Conservation (phyloP, 2,888 invertebrate species). For the Aspidiotus rigidus region DNA sequence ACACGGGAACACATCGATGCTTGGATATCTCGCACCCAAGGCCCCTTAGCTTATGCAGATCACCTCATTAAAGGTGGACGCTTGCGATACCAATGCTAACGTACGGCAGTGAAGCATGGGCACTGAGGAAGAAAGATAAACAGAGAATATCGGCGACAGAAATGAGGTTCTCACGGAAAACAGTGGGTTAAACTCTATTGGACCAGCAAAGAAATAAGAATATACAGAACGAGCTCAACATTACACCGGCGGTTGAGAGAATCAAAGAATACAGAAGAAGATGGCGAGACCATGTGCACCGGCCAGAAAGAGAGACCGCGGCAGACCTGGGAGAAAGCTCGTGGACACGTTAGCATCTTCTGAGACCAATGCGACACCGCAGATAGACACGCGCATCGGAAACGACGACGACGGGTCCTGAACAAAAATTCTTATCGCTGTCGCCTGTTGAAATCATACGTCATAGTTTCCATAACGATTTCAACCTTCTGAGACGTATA, state of each 20-base stretch:
- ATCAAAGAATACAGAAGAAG: background rate
- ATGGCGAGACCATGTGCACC: background rate
- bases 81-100: background rate
- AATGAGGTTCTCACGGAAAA: constrained; percentile 1
- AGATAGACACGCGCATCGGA: too few relatives aligned
- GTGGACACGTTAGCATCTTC: background rate
- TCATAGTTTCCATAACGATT: too few relatives aligned
- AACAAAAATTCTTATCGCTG: background rate
- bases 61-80: too few relatives aligned
- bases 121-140: background rate
- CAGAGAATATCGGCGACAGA: background rate
- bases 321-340: background rate
- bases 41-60: too few relatives aligned
- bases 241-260: too few relatives aligned
- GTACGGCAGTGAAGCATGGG: constrained; percentile 4
- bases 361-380: too few relatives aligned
- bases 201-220: background rate
- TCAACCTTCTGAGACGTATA: too few relatives aligned
- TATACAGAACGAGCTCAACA: background rate
- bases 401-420: too few relatives aligned
- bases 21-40: too few relatives aligned
- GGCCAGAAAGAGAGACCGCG: background rate
- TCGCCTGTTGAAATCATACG: too few relatives aligned
- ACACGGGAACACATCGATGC: too few relatives aligned
- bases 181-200: background rate